Evolutionary conservation across 2,113 vertebrate genomes (phyloP), one percentile per base, ranked within the genome.

Genomic region (Indicator indicator): DNA sequence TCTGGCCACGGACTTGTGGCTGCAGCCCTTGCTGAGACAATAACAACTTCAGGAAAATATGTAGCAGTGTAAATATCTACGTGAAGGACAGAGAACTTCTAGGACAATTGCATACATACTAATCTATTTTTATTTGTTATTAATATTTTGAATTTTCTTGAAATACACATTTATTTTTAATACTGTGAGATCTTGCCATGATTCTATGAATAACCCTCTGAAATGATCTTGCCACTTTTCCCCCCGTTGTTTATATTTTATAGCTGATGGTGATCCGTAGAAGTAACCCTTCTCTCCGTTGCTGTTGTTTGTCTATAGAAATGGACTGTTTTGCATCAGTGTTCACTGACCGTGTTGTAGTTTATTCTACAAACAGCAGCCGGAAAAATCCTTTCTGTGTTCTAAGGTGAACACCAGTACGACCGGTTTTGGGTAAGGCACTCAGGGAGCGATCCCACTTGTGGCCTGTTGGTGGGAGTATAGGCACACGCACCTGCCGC

Each of bases 391-490:
- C 1, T 36, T 8, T 15, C 42, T 16, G 20, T 2, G 40, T 5
- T 23, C 2, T 1, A 1, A 62, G n/a, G 12, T 16, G 24, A 16
- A 2, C 6, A 4, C 17, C 3, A 8, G 24, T 18, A 0, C 50
- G 50, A 12, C 7, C 3, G 40, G 33, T 6, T 0, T 1, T 2
- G 70, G 71, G 24, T 1, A 6, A 5, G 36, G 50, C 32, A 4
- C 9, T 3, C 52, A 2, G 11, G 17, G 24, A 36, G 91, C 95
- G 96, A 86, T 96, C 27, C 97, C 83, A 4, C 5, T 1, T 2
- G 6, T 9, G 71, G 77, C 89, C 97, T 83, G 95, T 76, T 83
- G 97, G 96, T 96, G 97, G 97, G 96, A 98, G 98, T 97, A 74
- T 85, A 92, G 97, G 96, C 97, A 89, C 97, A 67, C 32, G 78